Evolutionary conservation across 2,888 invertebrate species (phyloP), one percentile per base, ranked within the genome.

Genomic region (Arge pagana): DNA sequence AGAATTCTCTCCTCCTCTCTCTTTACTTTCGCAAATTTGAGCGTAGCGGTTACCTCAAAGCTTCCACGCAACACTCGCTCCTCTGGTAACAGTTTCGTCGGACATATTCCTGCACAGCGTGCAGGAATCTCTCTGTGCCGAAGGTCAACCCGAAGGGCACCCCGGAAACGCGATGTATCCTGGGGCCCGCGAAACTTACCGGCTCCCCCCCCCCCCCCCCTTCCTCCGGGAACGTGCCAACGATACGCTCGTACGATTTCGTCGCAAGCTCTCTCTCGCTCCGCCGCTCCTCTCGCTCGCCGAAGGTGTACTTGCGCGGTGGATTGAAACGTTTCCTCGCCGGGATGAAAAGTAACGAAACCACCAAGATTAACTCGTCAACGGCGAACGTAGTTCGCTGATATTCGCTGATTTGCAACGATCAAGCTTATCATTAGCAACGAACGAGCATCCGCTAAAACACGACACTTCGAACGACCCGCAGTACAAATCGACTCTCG

Each of bases 121-220:
- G 66, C 59, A 65, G 62, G 66, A 65, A 66, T 66, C 60, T 58
- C 28, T 52, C 36, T n/a, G n/a, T n/a, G 57, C 54, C 58, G 54
- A 59, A 64, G 63, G 67, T 64, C 59, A 43, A 53, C 53, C 55
- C 43, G 48, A 23, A 31, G 63, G 60, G 60, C 61, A 66, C 60
- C 63, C 63, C 64, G 67, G 65, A 67, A 68, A 63, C 58, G 61
- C 62, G 64, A 65, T 67, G 60, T 60, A 65, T 68, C 58, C 60
- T 53, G 40, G 52, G 53, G 19, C 33, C 51, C 33, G 50, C 37
- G 43, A 51, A 51, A 33, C 33, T 31, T 19, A 23, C 11, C 6
- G 18, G 16, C 18, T 6, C 16, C 6, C 10, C 8, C 3, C 3
- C 11, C 39, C 19, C 28, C n/a, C n/a, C n/a, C n/a, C n/a, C n/a